A percentile compares a stretch with the other conserved stretches of the same genome.
phyloP scores from a whole-genome alignment of 2,888 invertebrate genomes.

The Priapulus caudatus region DNA sequence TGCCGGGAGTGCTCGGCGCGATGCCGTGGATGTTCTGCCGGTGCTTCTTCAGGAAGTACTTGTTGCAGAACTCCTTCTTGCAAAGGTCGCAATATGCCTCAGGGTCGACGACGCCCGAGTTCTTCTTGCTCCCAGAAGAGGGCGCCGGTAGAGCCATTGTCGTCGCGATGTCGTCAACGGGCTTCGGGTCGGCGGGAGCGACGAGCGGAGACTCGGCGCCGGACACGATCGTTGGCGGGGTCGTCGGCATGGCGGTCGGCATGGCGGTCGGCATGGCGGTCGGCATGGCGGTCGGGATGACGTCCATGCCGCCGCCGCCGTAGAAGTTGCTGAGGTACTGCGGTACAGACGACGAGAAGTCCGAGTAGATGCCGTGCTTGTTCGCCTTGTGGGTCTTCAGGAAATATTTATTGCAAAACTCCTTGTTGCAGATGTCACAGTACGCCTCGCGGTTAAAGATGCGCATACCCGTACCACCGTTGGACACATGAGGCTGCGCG shows the following conservation, averaged over 20 bases:
- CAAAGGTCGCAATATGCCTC: conserved; percentile 41
- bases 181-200: neutral
- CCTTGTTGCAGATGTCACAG: conserved; percentile 93
- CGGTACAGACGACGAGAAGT: neutral
- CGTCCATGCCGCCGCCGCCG: neutral
- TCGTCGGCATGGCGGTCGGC: neutral
- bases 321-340: conserved; percentile 3
- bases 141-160: no score
- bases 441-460: conserved; percentile 95
- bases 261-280: neutral
- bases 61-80: conserved; percentile 42
- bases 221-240: neutral
- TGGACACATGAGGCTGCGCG: conserved; percentile 7
- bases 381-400: conserved; percentile 95
- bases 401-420: conserved; percentile 97
- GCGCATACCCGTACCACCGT: conserved; percentile 33
- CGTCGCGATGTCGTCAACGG: neutral
- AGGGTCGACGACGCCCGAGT: conserved; percentile 20
- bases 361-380: conserved; percentile 83
- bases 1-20: conserved; percentile 24
- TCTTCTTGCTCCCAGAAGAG: neutral
- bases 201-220: neutral
- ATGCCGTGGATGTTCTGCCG: conserved; percentile 41
- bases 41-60: conserved; percentile 42
- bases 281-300: neutral